Evolutionary conservation across 1,140 invertebrate genomes (phyloP), one percentile per base, ranked within the genome.

Genomic region (Phocides pigmalion): DNA sequence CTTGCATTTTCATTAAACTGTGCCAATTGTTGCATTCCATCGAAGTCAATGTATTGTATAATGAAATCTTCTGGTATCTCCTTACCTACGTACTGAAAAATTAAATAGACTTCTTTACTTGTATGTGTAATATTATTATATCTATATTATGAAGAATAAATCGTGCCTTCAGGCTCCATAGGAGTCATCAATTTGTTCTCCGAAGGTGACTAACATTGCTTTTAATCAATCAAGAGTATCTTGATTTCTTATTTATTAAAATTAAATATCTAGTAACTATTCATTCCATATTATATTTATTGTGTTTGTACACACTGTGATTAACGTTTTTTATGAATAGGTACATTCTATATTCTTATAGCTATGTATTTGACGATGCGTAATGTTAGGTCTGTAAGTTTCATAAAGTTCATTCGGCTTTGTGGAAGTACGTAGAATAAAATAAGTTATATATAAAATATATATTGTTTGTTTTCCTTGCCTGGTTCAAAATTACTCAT

Each of bases 391-490:
- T 68, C 59, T 72, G 81, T 83, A 84, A 83, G 81, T 87, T 83
- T 79, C 79, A 74, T 75, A 53, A 72, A 79, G 72, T 72, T 68
- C 62, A 54, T 66, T 72, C 54, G 66, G 63, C 79, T 85, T 82
- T 81, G 73, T 87, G 86, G 73, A 87, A 87, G 79, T 89, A 84
- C 81, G 79, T 89, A 86, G 83, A 84, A 81, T 89, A 87, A 79
- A 41, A 81, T 82, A 81, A 83, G 70, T 77, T 72, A 70, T 69
- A 50, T 74, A 73, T 67, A 68, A 63, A 64, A 50, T 54, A n/a
- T n/a, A n/a, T 56, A 54, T 14, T 16, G 9, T 22, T 62, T n/a
- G 51, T 66, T 61, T 61, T 61, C 28, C 39, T 58, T 49, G 6
- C 17, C 14, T 5, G 16, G 0, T 35, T 11, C 32, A 9, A 35